Evolutionary conservation across 2,113 vertebrate species (phyloP).

Genomic region (Rynchops niger): DNA sequence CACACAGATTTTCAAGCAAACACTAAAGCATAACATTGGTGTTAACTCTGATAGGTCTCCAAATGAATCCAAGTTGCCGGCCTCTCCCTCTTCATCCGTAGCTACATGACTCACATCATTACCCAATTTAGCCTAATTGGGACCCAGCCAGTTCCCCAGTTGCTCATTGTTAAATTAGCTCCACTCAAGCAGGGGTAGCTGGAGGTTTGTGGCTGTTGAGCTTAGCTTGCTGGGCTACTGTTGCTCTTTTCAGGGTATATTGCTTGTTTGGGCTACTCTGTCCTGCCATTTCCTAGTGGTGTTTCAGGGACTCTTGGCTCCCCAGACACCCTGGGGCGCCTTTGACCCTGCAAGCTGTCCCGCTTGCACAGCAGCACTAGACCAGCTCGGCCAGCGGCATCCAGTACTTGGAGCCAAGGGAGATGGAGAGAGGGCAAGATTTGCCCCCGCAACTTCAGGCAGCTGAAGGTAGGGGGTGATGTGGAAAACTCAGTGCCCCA

Average conservation of each 20-base stretch:
- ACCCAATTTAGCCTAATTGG: background rate
- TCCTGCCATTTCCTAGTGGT: background rate
- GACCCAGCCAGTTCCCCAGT: background rate
- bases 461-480: background rate
- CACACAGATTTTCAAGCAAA: background rate
- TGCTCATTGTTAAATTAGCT: background rate
- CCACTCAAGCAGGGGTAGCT: background rate
- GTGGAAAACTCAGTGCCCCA: accelerated
- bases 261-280: background rate
- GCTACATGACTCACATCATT: background rate
- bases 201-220: background rate
- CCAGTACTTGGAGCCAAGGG: background rate
- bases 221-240: background rate
- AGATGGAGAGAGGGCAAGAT: background rate
- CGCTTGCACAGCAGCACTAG: background rate
- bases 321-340: accelerated
- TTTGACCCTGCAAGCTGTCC: background rate
- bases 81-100: background rate
- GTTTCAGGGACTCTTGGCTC: background rate
- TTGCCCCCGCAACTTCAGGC: background rate
- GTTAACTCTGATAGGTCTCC: background rate
- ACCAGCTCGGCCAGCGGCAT: background rate
- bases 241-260: background rate
- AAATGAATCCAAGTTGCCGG: background rate
- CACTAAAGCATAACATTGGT: accelerated